A percentile compares a stretch with the other conserved stretches of the same genome.
Evolutionary conservation across 2,888 invertebrate genomes (phyloP).

Genomic region (Apamea crenata): DNA sequence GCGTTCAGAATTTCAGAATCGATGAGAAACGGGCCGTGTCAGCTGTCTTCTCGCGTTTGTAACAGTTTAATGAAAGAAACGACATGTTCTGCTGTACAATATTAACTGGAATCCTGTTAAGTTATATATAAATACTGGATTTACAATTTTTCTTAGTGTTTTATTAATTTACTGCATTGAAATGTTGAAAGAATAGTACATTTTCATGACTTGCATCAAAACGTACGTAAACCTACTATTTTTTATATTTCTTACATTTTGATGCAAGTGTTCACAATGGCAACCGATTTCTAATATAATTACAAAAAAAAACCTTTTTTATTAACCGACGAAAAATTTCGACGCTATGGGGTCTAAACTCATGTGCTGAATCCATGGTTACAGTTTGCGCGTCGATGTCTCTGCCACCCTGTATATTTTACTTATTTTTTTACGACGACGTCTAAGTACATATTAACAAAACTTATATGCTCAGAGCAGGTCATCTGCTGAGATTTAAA

Average conservation of each 20-base stretch:
- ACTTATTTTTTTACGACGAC: too few species aligned
- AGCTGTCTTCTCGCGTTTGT: conserved; percentile 51
- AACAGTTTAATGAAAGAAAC: conserved; percentile 29
- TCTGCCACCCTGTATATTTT: too few species aligned
- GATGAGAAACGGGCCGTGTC: conserved; percentile 56
- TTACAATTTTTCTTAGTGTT: background rate
- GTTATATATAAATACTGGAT: background rate
- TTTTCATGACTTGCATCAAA: background rate
- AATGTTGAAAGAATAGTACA: background rate
- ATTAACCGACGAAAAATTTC: too few species aligned
- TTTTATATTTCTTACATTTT: too few species aligned
- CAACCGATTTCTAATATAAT: too few species aligned
- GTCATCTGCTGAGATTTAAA: background rate
- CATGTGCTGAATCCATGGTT: too few species aligned
- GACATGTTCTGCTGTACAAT: background rate
- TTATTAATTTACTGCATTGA: background rate
- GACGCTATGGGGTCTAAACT: too few species aligned
- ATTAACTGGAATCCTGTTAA: conserved; percentile 14
- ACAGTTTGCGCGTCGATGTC: too few species aligned
- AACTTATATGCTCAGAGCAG: background rate
- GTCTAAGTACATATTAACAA: too few species aligned
- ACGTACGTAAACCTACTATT: too few species aligned
- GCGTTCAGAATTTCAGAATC: conserved; percentile 25
- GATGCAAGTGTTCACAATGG: too few species aligned
- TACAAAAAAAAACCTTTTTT: too few species aligned